Evolutionary conservation across 2,888 invertebrate genomes (phyloP).

Genomic region (Stenodema calcarata): DNA sequence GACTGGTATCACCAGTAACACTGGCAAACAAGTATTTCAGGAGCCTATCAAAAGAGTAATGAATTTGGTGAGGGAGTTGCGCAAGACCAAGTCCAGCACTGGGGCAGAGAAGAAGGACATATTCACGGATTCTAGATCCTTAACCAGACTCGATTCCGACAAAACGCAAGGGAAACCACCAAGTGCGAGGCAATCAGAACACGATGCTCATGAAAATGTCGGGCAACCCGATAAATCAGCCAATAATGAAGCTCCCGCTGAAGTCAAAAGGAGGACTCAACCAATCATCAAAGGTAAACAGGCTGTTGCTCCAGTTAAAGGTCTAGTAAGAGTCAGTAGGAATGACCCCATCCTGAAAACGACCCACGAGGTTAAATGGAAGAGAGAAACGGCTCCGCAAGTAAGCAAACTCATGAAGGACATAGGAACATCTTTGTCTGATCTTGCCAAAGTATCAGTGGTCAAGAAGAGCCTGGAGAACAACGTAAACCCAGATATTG

Average conservation of each 20-base stretch:
- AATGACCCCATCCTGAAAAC: background rate
- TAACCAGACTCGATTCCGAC: background rate
- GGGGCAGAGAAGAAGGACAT: background rate
- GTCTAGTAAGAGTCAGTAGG: background rate
- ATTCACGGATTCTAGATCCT: background rate
- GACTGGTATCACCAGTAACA: background rate
- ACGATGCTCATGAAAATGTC: background rate
- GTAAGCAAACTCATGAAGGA: background rate
- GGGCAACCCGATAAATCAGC: background rate
- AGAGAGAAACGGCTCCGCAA: background rate
- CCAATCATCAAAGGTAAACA: background rate
- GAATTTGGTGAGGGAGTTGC: background rate
- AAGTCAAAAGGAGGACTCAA: background rate
- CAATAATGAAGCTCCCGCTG: background rate
- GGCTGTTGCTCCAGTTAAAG: background rate
- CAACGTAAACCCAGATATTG: background rate
- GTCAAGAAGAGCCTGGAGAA: background rate
- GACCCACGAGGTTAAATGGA: background rate
- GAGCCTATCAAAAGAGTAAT: background rate
- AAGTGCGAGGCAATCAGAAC: background rate
- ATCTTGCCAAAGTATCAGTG: background rate
- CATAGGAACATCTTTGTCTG: background rate
- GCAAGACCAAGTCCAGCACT: slow-evolving; percentile 24
- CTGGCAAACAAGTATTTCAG: background rate
- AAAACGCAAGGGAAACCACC: background rate